Evolutionary conservation across 2,888 invertebrate genomes (phyloP).

Genomic region (Strigamia transsilvanica): DNA sequence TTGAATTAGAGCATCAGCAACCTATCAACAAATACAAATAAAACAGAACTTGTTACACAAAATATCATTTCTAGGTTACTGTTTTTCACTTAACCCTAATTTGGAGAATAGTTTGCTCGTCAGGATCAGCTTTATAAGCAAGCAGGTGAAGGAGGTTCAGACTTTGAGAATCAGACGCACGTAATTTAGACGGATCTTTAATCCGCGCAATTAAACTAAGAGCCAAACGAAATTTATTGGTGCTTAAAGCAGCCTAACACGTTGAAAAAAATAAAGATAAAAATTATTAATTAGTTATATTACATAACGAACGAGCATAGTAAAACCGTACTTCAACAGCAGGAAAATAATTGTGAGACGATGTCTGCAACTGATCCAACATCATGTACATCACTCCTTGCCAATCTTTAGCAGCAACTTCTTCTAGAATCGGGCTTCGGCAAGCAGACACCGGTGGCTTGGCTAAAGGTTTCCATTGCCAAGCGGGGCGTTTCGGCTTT

Average conservation of each 20-base stretch:
- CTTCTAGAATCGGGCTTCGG: constrained; percentile 58
- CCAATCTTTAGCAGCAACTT: constrained; percentile 65
- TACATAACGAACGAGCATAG: not conserved
- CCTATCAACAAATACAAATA: constrained; percentile 57
- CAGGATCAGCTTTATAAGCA: constrained; percentile 60
- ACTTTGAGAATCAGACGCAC: constrained; percentile 60
- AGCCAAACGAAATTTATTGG: constrained; percentile 64
- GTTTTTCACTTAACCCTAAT: constrained; percentile 56
- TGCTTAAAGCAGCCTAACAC: constrained; percentile 64
- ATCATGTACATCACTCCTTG: constrained; percentile 67
- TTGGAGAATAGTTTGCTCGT: constrained; percentile 57
- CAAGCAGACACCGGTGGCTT: constrained; percentile 55
- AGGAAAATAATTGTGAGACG: constrained; percentile 61
- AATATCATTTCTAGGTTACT: not conserved
- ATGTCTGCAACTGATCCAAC: constrained; percentile 63
- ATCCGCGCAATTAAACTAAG: constrained; percentile 63
- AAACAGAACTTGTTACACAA: not conserved
- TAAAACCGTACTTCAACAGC: constrained; percentile 62
- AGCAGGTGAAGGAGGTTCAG: constrained; percentile 65
- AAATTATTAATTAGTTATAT: not conserved
- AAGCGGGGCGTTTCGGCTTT: constrained; percentile 59
- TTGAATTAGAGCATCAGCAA: constrained; percentile 63
- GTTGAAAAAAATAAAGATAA: constrained; percentile 37
- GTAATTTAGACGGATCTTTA: constrained; percentile 59
- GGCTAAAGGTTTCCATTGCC: constrained; percentile 62